phyloP scores from a whole-genome alignment of 2,888 invertebrate species.

The Octonoba sinensis region DNA sequence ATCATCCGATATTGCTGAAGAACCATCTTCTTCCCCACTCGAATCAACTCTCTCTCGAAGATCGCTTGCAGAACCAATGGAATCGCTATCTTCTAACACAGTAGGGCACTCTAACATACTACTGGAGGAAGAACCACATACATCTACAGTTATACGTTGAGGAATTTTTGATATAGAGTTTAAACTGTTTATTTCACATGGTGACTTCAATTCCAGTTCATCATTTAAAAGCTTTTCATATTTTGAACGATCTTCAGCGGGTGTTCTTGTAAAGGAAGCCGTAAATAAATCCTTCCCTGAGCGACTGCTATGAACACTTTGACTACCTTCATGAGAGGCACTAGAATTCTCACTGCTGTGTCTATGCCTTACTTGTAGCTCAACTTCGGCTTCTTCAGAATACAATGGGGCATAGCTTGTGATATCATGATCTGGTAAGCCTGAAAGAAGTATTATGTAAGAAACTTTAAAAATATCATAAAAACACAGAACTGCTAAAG shows the following conservation, averaged over 20 bases:
- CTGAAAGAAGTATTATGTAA: conserved; percentile 38
- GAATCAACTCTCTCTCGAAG: conserved; percentile 64
- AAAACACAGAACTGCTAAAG: neutral
- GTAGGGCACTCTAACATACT: conserved; percentile 29
- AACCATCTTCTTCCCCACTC: conserved; percentile 59
- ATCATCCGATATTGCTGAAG: conserved; percentile 29
- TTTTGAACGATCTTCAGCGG: conserved; percentile 80
- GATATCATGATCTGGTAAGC: conserved; percentile 61
- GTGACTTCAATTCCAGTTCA: conserved; percentile 69
- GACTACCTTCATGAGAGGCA: conserved; percentile 64
- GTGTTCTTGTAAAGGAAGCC: conserved; percentile 50
- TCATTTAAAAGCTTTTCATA: conserved; percentile 80
- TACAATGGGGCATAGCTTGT: conserved; percentile 66
- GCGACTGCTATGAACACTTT: conserved; percentile 63
- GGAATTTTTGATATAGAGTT: conserved; percentile 38
- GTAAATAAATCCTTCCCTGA: conserved; percentile 62
- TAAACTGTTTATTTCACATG: conserved; percentile 23
- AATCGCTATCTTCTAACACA: conserved; percentile 64
- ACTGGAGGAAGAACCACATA: conserved; percentile 24
- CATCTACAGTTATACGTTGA: conserved; percentile 16
- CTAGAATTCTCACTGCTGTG: conserved; percentile 65
- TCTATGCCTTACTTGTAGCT: conserved; percentile 58
- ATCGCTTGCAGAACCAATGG: conserved; percentile 67
- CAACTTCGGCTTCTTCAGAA: conserved; percentile 61
- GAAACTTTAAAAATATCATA: neutral